Evolutionary conservation across 2,113 vertebrate genomes (phyloP), one percentile per base, ranked within the genome.

Genomic region (Lepisosteus osseus): DNA sequence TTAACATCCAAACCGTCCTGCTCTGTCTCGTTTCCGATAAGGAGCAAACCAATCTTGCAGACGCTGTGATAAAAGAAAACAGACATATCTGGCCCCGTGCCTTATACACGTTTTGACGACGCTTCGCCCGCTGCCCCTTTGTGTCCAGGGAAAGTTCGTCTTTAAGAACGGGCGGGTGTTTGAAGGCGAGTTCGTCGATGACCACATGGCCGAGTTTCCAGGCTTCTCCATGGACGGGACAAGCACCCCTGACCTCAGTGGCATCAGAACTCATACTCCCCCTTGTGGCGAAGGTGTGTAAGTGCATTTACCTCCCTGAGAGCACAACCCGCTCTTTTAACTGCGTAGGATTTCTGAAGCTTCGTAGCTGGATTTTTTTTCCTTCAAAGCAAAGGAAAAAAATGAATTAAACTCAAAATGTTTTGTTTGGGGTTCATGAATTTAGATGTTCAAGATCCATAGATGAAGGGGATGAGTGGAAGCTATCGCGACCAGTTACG

Each of bases 91-190:
- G 1, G 29, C 29, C 29, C 2, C 29, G 1, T 29, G 29, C 29
- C 29, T 29, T 29, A 29, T 1, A 29, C 29, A 29, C 29, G 29
- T 29, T 29, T 29, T 29, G 1, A 29, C 29, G 29, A 29, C 29
- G 29, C 2, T 29, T 29, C 29, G 29, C 29, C 29, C 29, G 29
- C 29, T 29, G 2, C 29, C 29, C 29, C 13, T 55, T 15, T 54
- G 15, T 11, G 79, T 72, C 9, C 70, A 98, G 97, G 96, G 93
- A 6, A 91, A 67, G 62, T 86, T 96, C 67, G 75, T 87, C 1
- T 92, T 89, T 67, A 91, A 84, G 73, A 93, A 93, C 0, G 94
- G 95, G 0, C 65, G 5, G 1, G 29, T 82, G 51, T 94, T 92
- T n/a, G 84, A 92, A 61, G 93, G 90, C 43, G 76, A 79, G 3